phyloP scores from a whole-genome alignment of 1,140 invertebrate species.

The Bombus haemorrhoidalis region DNA sequence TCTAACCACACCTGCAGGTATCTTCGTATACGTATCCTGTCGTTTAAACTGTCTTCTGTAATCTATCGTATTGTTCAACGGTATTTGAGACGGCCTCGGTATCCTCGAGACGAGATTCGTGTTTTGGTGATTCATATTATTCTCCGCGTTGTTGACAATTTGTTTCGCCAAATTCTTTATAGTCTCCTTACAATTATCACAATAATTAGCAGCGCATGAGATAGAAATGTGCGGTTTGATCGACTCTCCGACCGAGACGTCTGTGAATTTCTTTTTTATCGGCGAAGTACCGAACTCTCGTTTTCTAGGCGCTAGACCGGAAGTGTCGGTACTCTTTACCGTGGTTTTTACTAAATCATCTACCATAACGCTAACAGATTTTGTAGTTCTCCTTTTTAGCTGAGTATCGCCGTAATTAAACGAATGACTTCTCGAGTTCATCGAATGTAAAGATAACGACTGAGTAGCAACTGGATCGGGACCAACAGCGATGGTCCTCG shows the following conservation, averaged over 20 bases:
- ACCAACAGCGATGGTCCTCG: constrained; percentile 72
- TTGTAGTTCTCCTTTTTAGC: constrained; percentile 66
- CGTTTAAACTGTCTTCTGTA: constrained; percentile 75
- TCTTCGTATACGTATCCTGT: constrained; percentile 79
- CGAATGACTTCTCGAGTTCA: constrained; percentile 76
- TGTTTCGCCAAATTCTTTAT: constrained; percentile 81
- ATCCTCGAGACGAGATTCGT: constrained; percentile 72
- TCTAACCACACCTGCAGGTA: constrained; percentile 70
- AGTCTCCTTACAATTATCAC: constrained; percentile 86
- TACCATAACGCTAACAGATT: constrained; percentile 70
- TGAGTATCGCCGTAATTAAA: constrained; percentile 77
- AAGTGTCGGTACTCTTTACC: constrained; percentile 75
- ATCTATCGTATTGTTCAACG: constrained; percentile 65
- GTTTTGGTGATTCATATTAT: constrained; percentile 68
- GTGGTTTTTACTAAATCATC: constrained; percentile 72
- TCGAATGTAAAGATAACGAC: constrained; percentile 71
- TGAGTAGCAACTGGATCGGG: constrained; percentile 67
- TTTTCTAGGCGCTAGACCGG: constrained; percentile 68
- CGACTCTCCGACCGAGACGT: constrained; percentile 83
- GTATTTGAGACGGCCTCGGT: constrained; percentile 76
- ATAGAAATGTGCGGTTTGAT: constrained; percentile 83
- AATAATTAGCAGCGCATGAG: constrained; percentile 84
- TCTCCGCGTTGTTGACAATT: constrained; percentile 70
- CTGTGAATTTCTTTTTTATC: constrained; percentile 79
- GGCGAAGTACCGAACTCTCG: constrained; percentile 81